A percentile compares a stretch with the other conserved stretches of the same genome.
Conservation (phyloP, 2,888 invertebrate genomes). For the Notocelia uddmanniana region DNA sequence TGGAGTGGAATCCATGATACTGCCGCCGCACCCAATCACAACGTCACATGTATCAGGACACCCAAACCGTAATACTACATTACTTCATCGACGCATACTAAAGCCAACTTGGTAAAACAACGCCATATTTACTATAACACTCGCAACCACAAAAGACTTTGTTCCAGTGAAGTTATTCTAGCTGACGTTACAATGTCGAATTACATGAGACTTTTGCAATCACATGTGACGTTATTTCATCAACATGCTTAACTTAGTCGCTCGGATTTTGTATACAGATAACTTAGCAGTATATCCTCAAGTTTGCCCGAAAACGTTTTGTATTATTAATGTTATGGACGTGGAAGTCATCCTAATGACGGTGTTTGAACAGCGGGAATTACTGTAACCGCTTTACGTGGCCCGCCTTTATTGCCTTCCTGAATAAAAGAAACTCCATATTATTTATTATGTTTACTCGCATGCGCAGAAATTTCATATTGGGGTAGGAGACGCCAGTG, state of each 20-base stretch:
- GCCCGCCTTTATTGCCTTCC: conserved; percentile 40
- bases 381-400: conserved; percentile 56
- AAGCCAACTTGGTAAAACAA: not conserved
- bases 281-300: conserved; percentile 75
- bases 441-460: conserved; percentile 26
- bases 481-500: conserved; percentile 8
- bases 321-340: conserved; percentile 79
- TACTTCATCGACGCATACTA: not conserved
- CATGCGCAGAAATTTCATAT: not conserved
- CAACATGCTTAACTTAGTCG: conserved; percentile 14
- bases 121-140: conserved; percentile 6
- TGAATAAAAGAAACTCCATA: conserved; percentile 32
- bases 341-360: conserved; percentile 76
- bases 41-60: not conserved
- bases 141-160: not conserved
- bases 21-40: not conserved
- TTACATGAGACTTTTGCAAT: not conserved
- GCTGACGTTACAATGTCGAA: conserved; percentile 11
- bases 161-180: conserved; percentile 12
- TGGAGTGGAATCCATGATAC: conserved; percentile 35
- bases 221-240: conserved; percentile 20
- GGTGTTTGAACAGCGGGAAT: conserved; percentile 60
- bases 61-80: not conserved
- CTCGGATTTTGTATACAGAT: conserved; percentile 60
- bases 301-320: conserved; percentile 77